Evolutionary conservation across 2,888 invertebrate genomes (phyloP).

Genomic region (Nemotelus nigrinus): DNA sequence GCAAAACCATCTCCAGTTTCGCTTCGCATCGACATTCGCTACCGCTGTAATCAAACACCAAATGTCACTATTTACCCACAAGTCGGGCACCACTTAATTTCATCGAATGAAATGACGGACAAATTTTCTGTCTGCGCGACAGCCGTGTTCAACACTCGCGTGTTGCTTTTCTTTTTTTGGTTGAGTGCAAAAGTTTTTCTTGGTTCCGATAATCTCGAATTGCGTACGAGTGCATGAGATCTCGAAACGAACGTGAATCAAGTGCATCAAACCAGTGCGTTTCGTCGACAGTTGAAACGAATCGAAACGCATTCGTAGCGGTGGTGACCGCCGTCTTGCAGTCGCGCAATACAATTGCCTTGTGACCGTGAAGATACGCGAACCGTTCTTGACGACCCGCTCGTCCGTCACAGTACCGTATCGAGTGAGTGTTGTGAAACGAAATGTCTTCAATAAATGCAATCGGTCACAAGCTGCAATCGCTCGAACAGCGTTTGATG

Average conservation of each 20-base stretch:
- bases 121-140: conserved; percentile 47
- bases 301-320: neutral
- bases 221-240: conserved; percentile 35
- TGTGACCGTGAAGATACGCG: conserved; percentile 27
- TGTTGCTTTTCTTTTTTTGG: conserved; percentile 43
- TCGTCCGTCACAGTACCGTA: conserved; percentile 12
- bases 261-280: conserved; percentile 19
- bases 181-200: conserved; percentile 47
- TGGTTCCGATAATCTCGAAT: conserved; percentile 37
- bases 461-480: conserved; percentile 74
- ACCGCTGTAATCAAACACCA: no score
- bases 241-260: neutral
- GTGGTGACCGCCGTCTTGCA: conserved; percentile 21
- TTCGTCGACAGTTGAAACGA: neutral
- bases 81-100: conserved; percentile 40
- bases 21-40: no score
- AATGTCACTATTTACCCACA: neutral
- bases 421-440: neutral
- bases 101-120: conserved; percentile 46
- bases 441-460: conserved; percentile 74
- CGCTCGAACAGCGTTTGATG: conserved; percentile 81
- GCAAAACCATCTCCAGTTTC: no score
- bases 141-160: conserved; percentile 39
- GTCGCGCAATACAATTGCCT: conserved; percentile 17
- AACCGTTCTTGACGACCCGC: conserved; percentile 17